These are phyloP conservation scores for Eubucco bourcierii DNA, from an alignment of 2,113 vertebrate species.

Conservation along the genomic window DNA sequence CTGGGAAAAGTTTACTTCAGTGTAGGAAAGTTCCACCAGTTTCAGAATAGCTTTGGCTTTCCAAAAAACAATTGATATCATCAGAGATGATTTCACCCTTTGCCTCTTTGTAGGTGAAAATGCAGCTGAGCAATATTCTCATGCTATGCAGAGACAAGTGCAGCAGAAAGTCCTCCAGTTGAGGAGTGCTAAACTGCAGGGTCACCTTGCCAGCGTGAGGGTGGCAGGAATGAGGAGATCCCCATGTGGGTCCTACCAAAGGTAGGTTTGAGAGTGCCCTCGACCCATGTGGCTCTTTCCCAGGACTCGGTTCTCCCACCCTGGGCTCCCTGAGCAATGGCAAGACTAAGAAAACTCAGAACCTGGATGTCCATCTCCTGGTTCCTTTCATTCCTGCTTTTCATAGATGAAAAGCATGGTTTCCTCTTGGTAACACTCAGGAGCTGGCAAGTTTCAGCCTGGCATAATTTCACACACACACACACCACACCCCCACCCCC, in stretches of 20 bases:
- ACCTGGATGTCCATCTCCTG: neutral
- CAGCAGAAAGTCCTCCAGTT: neutral
- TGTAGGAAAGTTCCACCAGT: neutral
- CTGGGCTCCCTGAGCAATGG: neutral
- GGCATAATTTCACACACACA: too few relatives aligned
- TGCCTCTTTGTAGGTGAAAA: neutral
- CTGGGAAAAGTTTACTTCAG: neutral
- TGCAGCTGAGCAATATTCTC: constrained; percentile 38
- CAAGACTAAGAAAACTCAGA: neutral
- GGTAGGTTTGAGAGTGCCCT: neutral
- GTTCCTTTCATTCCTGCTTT: constrained; percentile 9
- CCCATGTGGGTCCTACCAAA: neutral
- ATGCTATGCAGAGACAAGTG: neutral
- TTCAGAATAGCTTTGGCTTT: constrained; percentile 38
- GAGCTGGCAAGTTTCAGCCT: constrained; percentile 10
- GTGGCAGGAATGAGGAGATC: neutral
- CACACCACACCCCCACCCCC: too few relatives aligned
- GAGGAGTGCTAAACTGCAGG: neutral
- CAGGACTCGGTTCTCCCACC: accelerated
- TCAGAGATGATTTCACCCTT: constrained; percentile 3
- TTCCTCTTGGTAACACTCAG: constrained; percentile 40
- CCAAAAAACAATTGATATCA: neutral
- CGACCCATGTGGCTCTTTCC: neutral
- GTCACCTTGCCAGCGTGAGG: neutral
- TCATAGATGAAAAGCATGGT: neutral